These are phyloP conservation scores for Ciona savignyi DNA, from an alignment of 23 tunicate genomes.

Conservation along the genomic window DNA sequence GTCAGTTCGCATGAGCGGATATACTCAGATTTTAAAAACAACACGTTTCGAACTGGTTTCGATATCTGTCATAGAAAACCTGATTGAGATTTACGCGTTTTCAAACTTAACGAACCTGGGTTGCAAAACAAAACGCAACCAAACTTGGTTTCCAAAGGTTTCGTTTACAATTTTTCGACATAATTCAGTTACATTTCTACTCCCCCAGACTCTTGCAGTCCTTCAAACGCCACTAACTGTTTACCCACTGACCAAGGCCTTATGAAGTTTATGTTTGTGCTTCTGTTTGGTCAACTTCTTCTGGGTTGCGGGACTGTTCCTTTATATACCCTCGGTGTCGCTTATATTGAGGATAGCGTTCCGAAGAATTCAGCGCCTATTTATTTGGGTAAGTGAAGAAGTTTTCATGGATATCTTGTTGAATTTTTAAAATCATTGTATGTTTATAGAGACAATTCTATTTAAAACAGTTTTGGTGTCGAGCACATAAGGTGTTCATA, in stretches of 20 bases:
- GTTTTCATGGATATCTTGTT: neutral
- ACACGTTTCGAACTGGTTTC: too few relatives aligned
- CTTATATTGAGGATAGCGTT: conserved; percentile 49
- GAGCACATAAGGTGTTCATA: too few relatives aligned
- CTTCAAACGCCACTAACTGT: conserved; percentile 5
- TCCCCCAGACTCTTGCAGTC: neutral
- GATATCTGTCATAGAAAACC: too few relatives aligned
- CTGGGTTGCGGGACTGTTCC: conserved; percentile 54
- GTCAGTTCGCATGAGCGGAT: too few relatives aligned
- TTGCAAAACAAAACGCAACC: too few relatives aligned
- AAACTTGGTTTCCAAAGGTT: too few relatives aligned
- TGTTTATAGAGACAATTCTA: neutral
- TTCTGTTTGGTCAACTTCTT: conserved; percentile 52
- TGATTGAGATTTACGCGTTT: too few relatives aligned
- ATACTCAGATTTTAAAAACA: too few relatives aligned
- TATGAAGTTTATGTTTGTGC: conserved; percentile 30
- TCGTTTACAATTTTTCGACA: too few relatives aligned
- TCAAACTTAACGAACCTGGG: too few relatives aligned
- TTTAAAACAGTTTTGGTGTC: too few relatives aligned
- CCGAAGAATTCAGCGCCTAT: conserved; percentile 41
- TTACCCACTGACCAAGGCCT: neutral
- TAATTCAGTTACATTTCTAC: neutral
- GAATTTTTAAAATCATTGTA: neutral
- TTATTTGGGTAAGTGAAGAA: conserved; percentile 23
- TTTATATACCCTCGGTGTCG: conserved; percentile 36